Conservation (phyloP, 2,113 vertebrate species). For the Ptilorrhoa leucosticta region DNA sequence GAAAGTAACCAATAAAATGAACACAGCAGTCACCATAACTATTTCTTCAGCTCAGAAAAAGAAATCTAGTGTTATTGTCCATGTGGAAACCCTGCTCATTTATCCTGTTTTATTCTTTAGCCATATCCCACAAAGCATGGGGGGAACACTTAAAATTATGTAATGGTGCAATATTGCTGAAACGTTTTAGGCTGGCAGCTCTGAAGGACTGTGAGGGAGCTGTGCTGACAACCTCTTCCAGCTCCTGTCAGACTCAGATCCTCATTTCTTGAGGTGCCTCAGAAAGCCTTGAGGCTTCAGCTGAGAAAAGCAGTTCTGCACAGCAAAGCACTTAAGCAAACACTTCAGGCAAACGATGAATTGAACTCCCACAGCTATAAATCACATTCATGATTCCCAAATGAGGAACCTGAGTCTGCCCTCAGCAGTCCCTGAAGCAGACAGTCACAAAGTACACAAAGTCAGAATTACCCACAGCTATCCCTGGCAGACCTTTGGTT, state of each 20-base stretch:
- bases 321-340: not conserved
- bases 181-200: not conserved
- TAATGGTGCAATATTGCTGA: not conserved
- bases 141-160: not conserved
- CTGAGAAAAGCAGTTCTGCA: not conserved
- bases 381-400: not conserved
- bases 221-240: not conserved
- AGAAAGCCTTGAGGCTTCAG: not conserved
- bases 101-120: not conserved
- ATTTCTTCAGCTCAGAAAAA: not conserved
- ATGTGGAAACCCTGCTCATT: not conserved
- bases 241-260: not conserved
- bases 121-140: not conserved
- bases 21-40: not conserved
- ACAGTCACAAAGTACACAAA: fast-evolving
- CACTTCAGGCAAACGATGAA: not conserved
- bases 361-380: not conserved
- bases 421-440: not conserved
- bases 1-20: slow-evolving; percentile 49
- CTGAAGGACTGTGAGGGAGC: not conserved
- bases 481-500: not conserved
- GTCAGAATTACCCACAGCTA: not conserved
- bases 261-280: not conserved
- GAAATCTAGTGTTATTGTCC: not conserved
- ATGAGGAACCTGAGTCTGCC: not conserved